A percentile compares a stretch with the other conserved stretches of the same genome.
Evolutionary conservation across 2,113 vertebrate species (phyloP).

Genomic region (Tor tambroides): DNA sequence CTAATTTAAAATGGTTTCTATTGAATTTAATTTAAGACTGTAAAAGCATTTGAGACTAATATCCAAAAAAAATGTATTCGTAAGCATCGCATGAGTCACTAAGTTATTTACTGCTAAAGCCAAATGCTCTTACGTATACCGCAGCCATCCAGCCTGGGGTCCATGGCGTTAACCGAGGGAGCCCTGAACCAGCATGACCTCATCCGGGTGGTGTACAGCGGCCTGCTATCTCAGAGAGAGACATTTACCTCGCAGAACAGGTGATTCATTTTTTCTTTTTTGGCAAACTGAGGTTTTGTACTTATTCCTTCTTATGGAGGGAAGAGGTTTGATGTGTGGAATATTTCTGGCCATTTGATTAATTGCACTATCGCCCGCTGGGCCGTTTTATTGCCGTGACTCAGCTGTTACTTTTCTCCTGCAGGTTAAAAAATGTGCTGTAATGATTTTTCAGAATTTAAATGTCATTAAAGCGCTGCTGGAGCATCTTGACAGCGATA

Average conservation of each 20-base stretch:
- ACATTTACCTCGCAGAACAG: constrained; percentile 99
- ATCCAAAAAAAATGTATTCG: no score
- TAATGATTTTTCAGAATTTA: constrained; percentile 8
- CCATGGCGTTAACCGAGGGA: constrained; percentile 97
- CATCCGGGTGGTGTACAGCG: constrained; percentile 94
- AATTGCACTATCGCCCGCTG: neutral
- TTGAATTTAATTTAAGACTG: neutral
- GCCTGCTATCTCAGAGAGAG: constrained; percentile 97
- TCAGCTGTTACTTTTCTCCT: neutral
- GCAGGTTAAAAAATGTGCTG: neutral
- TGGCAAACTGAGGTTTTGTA: neutral
- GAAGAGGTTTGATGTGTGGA: neutral
- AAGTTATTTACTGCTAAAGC: no score
- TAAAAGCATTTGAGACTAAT: neutral
- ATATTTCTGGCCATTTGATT: neutral
- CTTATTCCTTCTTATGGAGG: neutral
- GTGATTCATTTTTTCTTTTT: constrained; percentile 65
- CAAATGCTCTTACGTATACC: neutral
- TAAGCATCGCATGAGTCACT: no score
- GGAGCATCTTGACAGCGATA: neutral
- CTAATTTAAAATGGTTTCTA: neutral
- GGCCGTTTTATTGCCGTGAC: neutral
- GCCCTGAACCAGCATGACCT: constrained; percentile 96
- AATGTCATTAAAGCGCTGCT: neutral
- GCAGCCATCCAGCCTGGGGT: constrained; percentile 95